Conservation (phyloP, 1,140 invertebrate genomes). For the Drosophila bifasciata region DNA sequence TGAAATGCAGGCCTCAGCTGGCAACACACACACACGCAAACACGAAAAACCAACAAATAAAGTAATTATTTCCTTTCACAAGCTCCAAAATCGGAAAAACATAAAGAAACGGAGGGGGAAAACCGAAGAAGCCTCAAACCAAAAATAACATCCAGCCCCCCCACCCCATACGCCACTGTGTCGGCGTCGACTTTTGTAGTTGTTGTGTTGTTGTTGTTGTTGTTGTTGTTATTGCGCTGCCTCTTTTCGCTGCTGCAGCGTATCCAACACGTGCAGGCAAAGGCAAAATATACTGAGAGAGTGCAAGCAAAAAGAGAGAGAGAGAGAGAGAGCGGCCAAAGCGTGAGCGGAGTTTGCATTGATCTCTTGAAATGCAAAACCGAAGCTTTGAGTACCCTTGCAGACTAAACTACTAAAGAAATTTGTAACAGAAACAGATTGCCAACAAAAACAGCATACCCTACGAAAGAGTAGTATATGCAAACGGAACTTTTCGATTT, state of each 20-base stretch:
- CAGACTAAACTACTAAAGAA: too few relatives aligned
- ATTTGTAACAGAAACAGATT: too few relatives aligned
- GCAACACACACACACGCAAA: conserved; percentile 14
- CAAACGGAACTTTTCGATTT: conserved; percentile 30
- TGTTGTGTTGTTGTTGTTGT: conserved; percentile 5
- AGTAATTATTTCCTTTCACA: conserved; percentile 80
- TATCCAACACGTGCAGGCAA: conserved; percentile 60
- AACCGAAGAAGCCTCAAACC: conserved; percentile 52
- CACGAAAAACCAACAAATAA: conserved; percentile 66
- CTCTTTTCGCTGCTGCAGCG: conserved; percentile 28
- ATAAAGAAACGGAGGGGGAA: conserved; percentile 46
- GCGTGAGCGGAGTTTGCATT: conserved; percentile 18
- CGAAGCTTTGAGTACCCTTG: too few relatives aligned
- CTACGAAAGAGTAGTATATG: neutral
- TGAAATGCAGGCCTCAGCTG: conserved; percentile 65
- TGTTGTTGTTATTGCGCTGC: conserved; percentile 25
- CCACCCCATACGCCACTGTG: conserved; percentile 1
- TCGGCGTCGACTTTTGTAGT: conserved; percentile 19
- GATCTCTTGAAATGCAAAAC: conserved; percentile 6
- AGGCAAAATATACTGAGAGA: conserved; percentile 8
- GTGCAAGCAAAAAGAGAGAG: conserved; percentile 19
- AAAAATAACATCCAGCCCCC: conserved; percentile 61
- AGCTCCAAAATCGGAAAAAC: conserved; percentile 62
- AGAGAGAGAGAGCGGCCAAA: neutral
- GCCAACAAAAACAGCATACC: too few relatives aligned